Conservation (phyloP, 1,140 invertebrate genomes). For the Philopotamus ludificatus region DNA sequence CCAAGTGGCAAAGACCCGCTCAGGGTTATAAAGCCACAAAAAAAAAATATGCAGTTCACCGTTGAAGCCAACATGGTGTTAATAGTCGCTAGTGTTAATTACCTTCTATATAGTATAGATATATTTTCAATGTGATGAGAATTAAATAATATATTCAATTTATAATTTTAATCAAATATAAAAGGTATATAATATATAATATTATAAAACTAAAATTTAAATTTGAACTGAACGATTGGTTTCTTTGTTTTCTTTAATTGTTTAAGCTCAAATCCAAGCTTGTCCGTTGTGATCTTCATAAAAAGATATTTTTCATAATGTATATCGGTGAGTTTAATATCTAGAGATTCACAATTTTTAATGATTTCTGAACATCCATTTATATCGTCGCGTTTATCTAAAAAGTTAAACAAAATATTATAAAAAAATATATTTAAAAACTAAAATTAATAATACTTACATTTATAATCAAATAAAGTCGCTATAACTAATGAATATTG, state of each 20-base stretch:
- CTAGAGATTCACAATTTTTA: slow-evolving; percentile 24
- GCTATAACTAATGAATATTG: slow-evolving; percentile 19
- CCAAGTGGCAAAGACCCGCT: too few relatives aligned
- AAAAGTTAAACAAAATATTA: slow-evolving; percentile 20
- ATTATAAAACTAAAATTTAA: slow-evolving; percentile 8
- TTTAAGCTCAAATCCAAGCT: too few relatives aligned
- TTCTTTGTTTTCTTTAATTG: too few relatives aligned
- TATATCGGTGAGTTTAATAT: slow-evolving; percentile 11
- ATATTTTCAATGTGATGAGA: too few relatives aligned
- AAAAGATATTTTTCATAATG: slow-evolving; percentile 24
- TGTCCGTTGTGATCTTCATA: slow-evolving; percentile 11
- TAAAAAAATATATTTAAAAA: slow-evolving; percentile 1
- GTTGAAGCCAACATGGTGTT: too few relatives aligned
- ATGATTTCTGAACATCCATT: slow-evolving; percentile 29
- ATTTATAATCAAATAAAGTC: slow-evolving; percentile 32
- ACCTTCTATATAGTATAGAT: too few relatives aligned
- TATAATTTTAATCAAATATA: too few relatives aligned
- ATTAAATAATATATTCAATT: too few relatives aligned
- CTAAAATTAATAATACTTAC: slow-evolving; percentile 24
- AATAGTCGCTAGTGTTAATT: too few relatives aligned
- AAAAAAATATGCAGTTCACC: too few relatives aligned
- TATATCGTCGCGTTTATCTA: slow-evolving; percentile 21
- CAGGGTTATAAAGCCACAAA: too few relatives aligned
- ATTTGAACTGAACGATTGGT: background rate
- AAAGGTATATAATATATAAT: background rate